Percentiles rank a stretch among this genome's conserved stretches.
Evolutionary conservation across 2,888 invertebrate genomes (phyloP).

Genomic region (Peribatodes rhomboidaria): DNA sequence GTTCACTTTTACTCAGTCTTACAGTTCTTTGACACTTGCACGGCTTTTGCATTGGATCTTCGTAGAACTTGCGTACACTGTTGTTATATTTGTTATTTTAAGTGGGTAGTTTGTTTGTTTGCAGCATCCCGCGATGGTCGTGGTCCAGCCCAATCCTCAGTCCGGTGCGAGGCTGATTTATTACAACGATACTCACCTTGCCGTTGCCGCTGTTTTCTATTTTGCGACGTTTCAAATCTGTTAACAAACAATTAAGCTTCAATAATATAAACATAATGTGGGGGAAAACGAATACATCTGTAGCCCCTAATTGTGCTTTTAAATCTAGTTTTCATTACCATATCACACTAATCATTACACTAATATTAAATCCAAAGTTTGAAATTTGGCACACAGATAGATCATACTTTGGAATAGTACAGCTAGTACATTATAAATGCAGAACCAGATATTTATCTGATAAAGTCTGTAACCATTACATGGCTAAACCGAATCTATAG

Average conservation of each 20-base stretch:
- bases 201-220: slow-evolving; percentile 90
- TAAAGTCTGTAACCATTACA: no score
- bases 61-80: slow-evolving; percentile 13
- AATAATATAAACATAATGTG: no score
- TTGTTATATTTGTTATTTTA: slow-evolving; percentile 19
- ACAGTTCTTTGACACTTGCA: slow-evolving; percentile 37
- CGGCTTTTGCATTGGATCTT: slow-evolving; percentile 17
- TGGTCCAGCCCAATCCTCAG: slow-evolving; percentile 88
- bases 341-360: no score
- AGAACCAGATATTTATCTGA: no score
- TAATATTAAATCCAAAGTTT: no score
- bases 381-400: no score
- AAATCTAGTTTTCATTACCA: no score
- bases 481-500: no score
- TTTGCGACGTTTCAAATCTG: slow-evolving; percentile 95
- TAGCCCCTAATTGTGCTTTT: no score
- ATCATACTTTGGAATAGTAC: no score
- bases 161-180: slow-evolving; percentile 78
- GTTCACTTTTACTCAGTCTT: slow-evolving; percentile 33
- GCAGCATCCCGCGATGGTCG: slow-evolving; percentile 50
- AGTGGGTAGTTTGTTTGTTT: slow-evolving; percentile 19
- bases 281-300: no score
- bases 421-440: no score
- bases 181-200: slow-evolving; percentile 92
- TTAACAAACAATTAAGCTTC: slow-evolving; percentile 49